A percentile compares a stretch with the other conserved stretches of the same genome.
phyloP scores from a whole-genome alignment of 2,113 vertebrate species.

The Hypanus sabinus region DNA sequence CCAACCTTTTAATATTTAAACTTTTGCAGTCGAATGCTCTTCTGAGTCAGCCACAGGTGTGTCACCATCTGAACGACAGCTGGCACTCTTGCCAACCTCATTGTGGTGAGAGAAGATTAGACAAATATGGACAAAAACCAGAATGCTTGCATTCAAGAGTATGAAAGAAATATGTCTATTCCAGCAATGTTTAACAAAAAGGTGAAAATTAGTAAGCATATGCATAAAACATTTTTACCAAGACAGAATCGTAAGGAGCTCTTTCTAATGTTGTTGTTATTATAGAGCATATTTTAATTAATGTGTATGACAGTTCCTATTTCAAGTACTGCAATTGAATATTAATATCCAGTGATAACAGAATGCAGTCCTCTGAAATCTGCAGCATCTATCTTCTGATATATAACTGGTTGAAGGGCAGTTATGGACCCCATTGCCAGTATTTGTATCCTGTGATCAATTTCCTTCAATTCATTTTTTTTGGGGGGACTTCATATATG shows the following conservation, averaged over 20 bases:
- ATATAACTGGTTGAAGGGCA: neutral
- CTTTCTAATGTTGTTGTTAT: neutral
- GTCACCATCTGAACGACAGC: neutral
- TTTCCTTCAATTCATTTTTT: neutral
- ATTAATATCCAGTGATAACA: neutral
- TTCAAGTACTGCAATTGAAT: conserved; percentile 10
- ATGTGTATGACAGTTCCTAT: neutral
- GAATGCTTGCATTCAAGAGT: neutral
- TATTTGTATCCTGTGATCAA: neutral
- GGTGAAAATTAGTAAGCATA: neutral
- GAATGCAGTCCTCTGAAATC: neutral
- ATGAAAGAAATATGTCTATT: neutral
- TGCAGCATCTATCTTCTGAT: neutral
- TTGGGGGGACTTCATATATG: neutral
- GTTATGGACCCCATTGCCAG: neutral
- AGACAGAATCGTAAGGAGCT: neutral
- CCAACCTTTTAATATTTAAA: too few relatives aligned
- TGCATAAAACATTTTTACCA: conserved; percentile 10
- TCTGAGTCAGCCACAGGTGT: too few relatives aligned
- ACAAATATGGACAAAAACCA: neutral
- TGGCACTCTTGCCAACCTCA: neutral
- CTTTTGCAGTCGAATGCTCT: too few relatives aligned
- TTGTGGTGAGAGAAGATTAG: neutral
- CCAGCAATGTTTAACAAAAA: neutral
- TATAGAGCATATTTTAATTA: neutral